A percentile compares a stretch with the other conserved stretches of the same genome.
Evolutionary conservation across 1,140 invertebrate species (phyloP).

Genomic region (Mamestra configurata): DNA sequence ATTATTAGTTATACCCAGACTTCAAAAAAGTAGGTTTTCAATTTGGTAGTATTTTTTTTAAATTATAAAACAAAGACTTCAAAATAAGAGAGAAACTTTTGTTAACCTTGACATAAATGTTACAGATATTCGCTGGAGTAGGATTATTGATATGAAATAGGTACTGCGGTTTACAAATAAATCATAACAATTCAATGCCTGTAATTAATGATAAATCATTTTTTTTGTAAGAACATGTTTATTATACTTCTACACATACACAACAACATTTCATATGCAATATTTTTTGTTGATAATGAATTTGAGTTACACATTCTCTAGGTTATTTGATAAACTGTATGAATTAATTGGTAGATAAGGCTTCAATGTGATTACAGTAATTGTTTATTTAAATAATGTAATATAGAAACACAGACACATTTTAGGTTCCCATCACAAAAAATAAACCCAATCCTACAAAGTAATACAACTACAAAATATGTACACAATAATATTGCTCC

Average conservation of each 20-base stretch:
- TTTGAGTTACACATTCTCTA: slow-evolving; percentile 13
- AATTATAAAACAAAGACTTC: too few relatives aligned
- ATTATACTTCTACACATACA: slow-evolving; percentile 40
- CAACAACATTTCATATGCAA: slow-evolving; percentile 36
- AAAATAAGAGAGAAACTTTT: too few relatives aligned
- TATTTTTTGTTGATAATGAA: slow-evolving; percentile 22
- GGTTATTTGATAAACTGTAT: slow-evolving; percentile 28
- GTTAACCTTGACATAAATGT: too few relatives aligned
- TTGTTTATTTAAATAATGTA: slow-evolving; percentile 8
- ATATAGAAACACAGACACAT: neutral
- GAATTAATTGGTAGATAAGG: slow-evolving; percentile 41
- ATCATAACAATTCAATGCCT: neutral
- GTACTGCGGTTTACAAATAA: too few relatives aligned
- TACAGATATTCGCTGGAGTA: too few relatives aligned
- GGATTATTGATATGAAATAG: too few relatives aligned
- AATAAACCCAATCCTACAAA: slow-evolving; percentile 17
- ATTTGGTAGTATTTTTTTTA: too few relatives aligned
- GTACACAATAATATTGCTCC: neutral
- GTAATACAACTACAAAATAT: neutral
- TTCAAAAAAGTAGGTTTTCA: too few relatives aligned
- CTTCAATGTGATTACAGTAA: slow-evolving; percentile 23
- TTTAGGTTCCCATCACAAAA: slow-evolving; percentile 18
- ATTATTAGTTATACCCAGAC: too few relatives aligned
- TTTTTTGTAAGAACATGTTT: slow-evolving; percentile 27
- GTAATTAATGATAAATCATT: neutral